Conservation (phyloP, 2,113 vertebrate species). For the Chinchilla lanigera region DNA sequence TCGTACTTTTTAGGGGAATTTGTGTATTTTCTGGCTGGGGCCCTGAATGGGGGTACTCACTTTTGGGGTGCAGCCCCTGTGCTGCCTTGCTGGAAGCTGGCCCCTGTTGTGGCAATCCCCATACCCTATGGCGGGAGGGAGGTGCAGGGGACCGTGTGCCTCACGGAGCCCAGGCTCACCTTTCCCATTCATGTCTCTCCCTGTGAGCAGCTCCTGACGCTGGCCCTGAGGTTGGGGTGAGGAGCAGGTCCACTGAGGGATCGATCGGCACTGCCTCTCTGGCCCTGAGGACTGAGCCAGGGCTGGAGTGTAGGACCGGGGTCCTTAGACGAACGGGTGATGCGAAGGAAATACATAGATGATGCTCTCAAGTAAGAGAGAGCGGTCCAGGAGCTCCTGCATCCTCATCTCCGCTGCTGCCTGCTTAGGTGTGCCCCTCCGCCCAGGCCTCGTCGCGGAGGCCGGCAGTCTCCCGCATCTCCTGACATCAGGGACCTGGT, state of each 20-base stretch:
- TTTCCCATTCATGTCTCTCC: neutral
- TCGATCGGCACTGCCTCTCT: too few relatives aligned
- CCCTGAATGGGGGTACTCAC: neutral
- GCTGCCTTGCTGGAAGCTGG: neutral
- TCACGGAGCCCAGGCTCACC: neutral
- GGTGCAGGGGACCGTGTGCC: rapidly evolving
- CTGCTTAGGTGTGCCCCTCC: neutral
- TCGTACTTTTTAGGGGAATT: neutral
- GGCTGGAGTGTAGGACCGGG: neutral
- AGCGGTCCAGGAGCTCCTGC: neutral
- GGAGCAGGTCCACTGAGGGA: neutral
- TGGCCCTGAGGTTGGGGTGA: neutral
- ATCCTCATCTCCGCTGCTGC: neutral
- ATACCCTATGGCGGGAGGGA: neutral
- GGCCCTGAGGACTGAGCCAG: neutral
- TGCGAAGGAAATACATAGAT: neutral
- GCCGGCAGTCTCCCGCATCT: rapidly evolving
- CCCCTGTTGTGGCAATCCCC: neutral
- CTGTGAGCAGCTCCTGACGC: neutral
- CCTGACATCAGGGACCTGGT: neutral
- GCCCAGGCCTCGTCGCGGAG: neutral
- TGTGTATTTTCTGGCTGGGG: neutral
- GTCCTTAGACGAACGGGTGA: neutral
- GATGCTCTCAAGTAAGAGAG: too few relatives aligned
- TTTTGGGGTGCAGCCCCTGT: neutral